phyloP scores from a whole-genome alignment of 2,797 vertebrate species.

The Carduelis carduelis region DNA sequence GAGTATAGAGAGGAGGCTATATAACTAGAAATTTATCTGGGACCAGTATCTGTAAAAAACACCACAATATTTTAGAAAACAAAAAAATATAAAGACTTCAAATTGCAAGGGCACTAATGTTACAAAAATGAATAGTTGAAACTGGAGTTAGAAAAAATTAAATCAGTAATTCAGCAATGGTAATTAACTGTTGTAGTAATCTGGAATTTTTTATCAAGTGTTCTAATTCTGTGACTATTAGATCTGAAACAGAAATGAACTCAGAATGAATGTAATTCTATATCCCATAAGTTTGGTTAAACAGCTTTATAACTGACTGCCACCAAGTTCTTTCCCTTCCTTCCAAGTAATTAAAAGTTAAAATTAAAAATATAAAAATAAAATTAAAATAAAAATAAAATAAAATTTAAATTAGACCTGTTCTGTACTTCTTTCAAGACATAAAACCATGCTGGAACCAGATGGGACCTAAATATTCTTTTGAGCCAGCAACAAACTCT shows the following conservation, averaged over 20 bases:
- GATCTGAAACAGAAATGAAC: background rate
- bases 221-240: background rate
- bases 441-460: background rate
- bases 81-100: background rate
- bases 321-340: background rate
- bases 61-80: background rate
- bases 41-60: background rate
- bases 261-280: background rate
- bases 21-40: background rate
- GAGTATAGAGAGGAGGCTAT: background rate
- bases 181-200: background rate
- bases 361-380: background rate
- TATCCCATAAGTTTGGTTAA: background rate
- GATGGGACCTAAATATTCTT: background rate
- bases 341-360: background rate
- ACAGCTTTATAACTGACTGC: background rate
- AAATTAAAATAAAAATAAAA: background rate
- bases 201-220: background rate
- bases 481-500: background rate
- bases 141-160: background rate
- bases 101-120: background rate
- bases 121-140: background rate
- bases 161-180: background rate
- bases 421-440: background rate
- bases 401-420: background rate